phyloP scores from a whole-genome alignment of 2,888 invertebrate species.

The Entomobrya proxima region DNA sequence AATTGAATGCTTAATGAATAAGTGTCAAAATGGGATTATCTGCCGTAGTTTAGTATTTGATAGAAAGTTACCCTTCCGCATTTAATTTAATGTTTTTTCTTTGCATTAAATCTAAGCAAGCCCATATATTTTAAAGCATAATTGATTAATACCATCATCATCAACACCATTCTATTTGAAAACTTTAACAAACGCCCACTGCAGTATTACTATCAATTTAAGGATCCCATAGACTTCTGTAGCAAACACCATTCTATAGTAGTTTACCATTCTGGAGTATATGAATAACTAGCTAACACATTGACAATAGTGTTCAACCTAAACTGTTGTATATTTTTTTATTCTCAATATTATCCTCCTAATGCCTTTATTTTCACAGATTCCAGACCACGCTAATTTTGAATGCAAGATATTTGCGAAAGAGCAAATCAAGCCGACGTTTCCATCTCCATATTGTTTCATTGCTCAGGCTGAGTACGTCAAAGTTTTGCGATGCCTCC shows the following conservation, averaged over 20 bases:
- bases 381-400: slow-evolving; percentile 63
- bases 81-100: too few relatives aligned
- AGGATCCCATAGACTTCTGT: too few relatives aligned
- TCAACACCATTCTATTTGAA: too few relatives aligned
- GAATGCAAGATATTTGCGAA: slow-evolving; percentile 67
- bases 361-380: slow-evolving; percentile 45
- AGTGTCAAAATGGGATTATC: too few relatives aligned
- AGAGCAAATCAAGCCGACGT: slow-evolving; percentile 47
- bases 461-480: slow-evolving; percentile 66
- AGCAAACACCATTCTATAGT: background rate
- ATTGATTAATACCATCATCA: too few relatives aligned
- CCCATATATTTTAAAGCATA: too few relatives aligned
- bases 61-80: too few relatives aligned
- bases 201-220: too few relatives aligned
- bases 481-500: slow-evolving; percentile 65
- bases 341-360: background rate
- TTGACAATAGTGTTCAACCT: background rate
- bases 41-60: too few relatives aligned
- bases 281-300: too few relatives aligned
- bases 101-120: too few relatives aligned
- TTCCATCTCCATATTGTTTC: slow-evolving; percentile 60
- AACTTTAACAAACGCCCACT: too few relatives aligned
- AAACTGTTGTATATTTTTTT: background rate
- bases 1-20: background rate
- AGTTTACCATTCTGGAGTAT: background rate